Evolutionary conservation across 2,888 invertebrate genomes (phyloP).

Genomic region (Drosophila helvetica): DNA sequence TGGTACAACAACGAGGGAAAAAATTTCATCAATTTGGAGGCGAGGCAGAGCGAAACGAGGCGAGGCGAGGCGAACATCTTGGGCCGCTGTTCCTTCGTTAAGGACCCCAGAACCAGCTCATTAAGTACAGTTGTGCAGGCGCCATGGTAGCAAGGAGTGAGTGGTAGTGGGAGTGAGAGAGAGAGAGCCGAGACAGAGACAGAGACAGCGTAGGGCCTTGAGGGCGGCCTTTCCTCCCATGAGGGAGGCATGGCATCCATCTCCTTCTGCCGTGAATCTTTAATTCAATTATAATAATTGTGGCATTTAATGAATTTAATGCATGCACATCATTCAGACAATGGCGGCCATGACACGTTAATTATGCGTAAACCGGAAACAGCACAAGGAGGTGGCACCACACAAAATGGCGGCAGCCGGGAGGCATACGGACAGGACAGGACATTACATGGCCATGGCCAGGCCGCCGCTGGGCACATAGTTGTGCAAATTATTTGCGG

Average conservation of each 20-base stretch:
- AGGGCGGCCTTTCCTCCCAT: too few species aligned
- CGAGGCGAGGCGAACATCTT: slow-evolving; percentile 8
- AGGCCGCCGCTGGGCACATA: neutral
- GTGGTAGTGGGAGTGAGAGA: neutral
- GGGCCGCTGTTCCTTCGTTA: slow-evolving; percentile 34
- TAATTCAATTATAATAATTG: slow-evolving; percentile 84
- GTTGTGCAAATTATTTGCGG: slow-evolving; percentile 64
- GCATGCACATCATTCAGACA: slow-evolving; percentile 64
- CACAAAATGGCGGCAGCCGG: slow-evolving; percentile 33
- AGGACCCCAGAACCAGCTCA: slow-evolving; percentile 31
- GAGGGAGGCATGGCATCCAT: too few species aligned
- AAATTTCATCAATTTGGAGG: slow-evolving; percentile 12
- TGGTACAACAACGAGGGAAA: slow-evolving; percentile 61
- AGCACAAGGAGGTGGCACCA: neutral
- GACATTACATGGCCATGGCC: too few species aligned
- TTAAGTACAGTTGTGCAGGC: slow-evolving; percentile 64
- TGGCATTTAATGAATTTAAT: slow-evolving; percentile 83
- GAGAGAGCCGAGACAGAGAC: neutral
- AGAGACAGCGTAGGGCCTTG: neutral
- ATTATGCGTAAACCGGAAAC: slow-evolving; percentile 70
- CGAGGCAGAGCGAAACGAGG: neutral
- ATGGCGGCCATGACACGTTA: slow-evolving; percentile 79
- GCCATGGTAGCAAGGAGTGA: slow-evolving; percentile 14
- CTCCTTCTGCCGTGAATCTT: slow-evolving; percentile 57
- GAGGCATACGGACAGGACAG: too few species aligned